Evolutionary conservation across 2,113 vertebrate genomes (phyloP).

Genomic region (Mohoua ochrocephala): DNA sequence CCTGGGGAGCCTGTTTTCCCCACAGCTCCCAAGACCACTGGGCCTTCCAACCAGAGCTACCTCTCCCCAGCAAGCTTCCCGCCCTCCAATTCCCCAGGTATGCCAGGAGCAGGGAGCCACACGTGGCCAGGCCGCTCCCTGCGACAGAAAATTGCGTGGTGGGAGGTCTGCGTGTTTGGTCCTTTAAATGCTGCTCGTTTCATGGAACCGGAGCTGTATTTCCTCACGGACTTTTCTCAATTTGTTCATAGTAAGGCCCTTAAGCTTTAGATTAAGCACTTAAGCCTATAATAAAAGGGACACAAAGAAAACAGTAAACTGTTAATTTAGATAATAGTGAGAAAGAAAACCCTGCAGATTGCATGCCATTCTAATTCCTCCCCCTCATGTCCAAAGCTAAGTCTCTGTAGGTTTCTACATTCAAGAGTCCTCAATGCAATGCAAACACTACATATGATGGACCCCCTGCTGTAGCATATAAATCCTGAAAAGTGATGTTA

Average conservation of each 20-base stretch:
- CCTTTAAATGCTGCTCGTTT: neutral
- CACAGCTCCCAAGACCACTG: neutral
- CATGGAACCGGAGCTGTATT: neutral
- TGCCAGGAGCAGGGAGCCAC: neutral
- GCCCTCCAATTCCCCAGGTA: neutral
- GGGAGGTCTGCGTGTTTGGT: neutral
- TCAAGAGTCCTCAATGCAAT: neutral
- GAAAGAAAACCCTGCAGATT: neutral
- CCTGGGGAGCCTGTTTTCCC: neutral
- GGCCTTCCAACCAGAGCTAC: neutral
- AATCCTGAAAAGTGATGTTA: neutral
- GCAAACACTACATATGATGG: neutral
- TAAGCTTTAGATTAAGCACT: constrained; percentile 29
- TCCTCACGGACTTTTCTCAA: neutral
- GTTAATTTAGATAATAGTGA: constrained; percentile 18
- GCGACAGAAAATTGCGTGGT: neutral
- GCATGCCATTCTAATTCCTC: neutral
- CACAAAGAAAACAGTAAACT: constrained; percentile 29
- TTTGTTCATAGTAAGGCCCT: neutral
- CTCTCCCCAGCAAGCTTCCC: neutral
- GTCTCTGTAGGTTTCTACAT: neutral
- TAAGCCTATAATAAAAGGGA: constrained; percentile 15
- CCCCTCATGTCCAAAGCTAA: neutral
- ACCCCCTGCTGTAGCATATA: neutral
- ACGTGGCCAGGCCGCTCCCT: fast-evolving